A percentile compares a stretch with the other conserved stretches of the same genome.
Conservation (phyloP, 2,113 vertebrate species). For the Urocynchramus pylzowi region DNA sequence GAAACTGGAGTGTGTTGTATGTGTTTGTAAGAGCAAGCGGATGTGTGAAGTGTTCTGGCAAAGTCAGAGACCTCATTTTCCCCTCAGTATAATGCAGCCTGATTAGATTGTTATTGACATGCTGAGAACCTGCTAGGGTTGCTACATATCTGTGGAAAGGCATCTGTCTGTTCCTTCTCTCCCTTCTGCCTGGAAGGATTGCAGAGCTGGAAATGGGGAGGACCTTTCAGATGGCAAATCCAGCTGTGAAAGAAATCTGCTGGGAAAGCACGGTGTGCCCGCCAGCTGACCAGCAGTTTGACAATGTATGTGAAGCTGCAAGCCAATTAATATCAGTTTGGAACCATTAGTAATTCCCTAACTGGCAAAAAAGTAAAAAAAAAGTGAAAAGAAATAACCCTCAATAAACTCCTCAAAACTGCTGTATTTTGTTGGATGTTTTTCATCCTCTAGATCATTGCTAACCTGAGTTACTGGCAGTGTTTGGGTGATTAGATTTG, state of each 20-base stretch:
- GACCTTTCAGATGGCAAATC: slow-evolving; percentile 34
- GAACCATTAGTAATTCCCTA: slow-evolving; percentile 47
- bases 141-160: slow-evolving; percentile 49
- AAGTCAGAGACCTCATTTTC: slow-evolving; percentile 60
- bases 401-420: neutral
- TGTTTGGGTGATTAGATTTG: neutral
- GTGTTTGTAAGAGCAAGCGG: slow-evolving; percentile 42
- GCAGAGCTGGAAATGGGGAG: slow-evolving; percentile 36
- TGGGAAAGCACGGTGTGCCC: slow-evolving; percentile 28
- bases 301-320: slow-evolving; percentile 23
- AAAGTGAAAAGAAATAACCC: neutral
- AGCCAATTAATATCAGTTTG: slow-evolving; percentile 56
- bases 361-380: neutral
- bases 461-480: neutral
- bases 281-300: slow-evolving; percentile 49
- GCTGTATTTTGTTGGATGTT: neutral
- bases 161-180: slow-evolving; percentile 31
- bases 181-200: slow-evolving; percentile 38
- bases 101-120: slow-evolving; percentile 71
- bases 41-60: slow-evolving; percentile 55
- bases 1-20: slow-evolving; percentile 30
- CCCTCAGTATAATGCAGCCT: slow-evolving; percentile 61
- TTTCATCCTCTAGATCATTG: neutral
- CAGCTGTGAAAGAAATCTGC: slow-evolving; percentile 65
- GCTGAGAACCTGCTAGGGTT: slow-evolving; percentile 51